Evolutionary conservation across 1,140 invertebrate species (phyloP).

Genomic region (Drosophila pectinifera): DNA sequence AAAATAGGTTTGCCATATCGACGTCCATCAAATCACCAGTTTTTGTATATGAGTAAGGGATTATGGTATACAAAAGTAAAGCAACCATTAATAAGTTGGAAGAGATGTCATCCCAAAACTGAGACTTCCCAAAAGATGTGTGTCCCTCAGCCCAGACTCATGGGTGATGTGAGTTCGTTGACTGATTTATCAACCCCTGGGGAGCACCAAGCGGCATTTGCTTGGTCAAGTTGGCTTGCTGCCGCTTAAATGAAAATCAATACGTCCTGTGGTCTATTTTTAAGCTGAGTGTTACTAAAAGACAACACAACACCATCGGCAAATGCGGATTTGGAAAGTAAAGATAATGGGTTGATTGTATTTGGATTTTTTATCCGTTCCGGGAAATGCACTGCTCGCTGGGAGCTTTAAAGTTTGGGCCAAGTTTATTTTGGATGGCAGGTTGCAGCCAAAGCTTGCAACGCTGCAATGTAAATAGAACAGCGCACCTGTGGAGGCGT

Average conservation of each 20-base stretch:
- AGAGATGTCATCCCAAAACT: neutral
- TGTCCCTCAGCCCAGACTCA: too few species aligned
- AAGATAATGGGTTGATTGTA: slow-evolving; percentile 2
- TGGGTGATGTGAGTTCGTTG: neutral
- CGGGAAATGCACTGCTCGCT: neutral
- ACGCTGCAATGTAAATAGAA: slow-evolving; percentile 44
- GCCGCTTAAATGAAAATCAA: slow-evolving; percentile 51
- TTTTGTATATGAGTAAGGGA: neutral
- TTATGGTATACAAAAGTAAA: neutral
- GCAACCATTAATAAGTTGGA: too few species aligned
- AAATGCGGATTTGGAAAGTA: slow-evolving; percentile 13
- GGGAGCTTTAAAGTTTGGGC: slow-evolving; percentile 27
- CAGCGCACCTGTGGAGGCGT: slow-evolving; percentile 34
- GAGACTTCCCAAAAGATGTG: neutral
- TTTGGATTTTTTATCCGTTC: neutral
- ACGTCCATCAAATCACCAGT: too few species aligned
- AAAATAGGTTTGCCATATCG: too few species aligned
- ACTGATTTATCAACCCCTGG: slow-evolving; percentile 22
- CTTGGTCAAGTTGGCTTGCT: slow-evolving; percentile 13
- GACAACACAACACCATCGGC: slow-evolving; percentile 3
- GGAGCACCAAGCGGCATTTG: slow-evolving; percentile 6
- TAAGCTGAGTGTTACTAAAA: slow-evolving; percentile 9
- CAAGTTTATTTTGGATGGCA: slow-evolving; percentile 8
- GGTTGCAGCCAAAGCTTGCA: slow-evolving; percentile 38
- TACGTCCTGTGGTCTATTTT: slow-evolving; percentile 59